Base-by-base conservation (phyloP, 2,888 invertebrate species). In the Meloe dianella region DNA sequence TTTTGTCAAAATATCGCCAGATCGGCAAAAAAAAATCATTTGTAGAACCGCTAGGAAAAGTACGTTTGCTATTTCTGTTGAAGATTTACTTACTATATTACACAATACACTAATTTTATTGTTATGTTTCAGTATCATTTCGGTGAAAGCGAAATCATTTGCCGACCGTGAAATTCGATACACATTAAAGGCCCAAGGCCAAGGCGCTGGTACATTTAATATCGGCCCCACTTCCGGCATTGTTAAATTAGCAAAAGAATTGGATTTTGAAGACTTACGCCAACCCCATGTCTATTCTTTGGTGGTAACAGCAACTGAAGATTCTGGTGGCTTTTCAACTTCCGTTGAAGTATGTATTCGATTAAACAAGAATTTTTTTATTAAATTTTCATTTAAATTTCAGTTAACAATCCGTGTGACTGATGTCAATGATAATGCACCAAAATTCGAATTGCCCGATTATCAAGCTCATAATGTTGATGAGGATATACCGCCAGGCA, bases 401-500 rank as follows among this genome's bases (percentile, higher is more conserved):
- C 86, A 96, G 95, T 84, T 96, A 58, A 96, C 95, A 3, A 96
- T 97, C 72, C 90, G 95, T 71, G 96, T 99, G 57, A 94, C 94
- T 7, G 98, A 98, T 83, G 95, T 97, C 56, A 99, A 99, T 82
- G 98, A 98, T 85, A 98, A 98, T 84, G 94, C 96, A 9, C 98
- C 98, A 0, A 95, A 96, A 84, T 97, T 96, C 80, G 97, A 97
- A 84, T 85, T 98, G 72, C 97, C 97, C 0, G 95, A 98, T 83
- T 98, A 98, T 84, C 97, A 97, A 84, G 96, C 96, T 0, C 96
- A 96, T 84, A 97, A 97, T 81, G 94, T 97, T 1, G 95, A 96
- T 78, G 97, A 98, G 85, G 97, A 98, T 80, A 93, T 96, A 72
- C 92, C 95, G 0, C 87, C 96, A 41, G 97, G 97, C 67, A 94